Evolutionary conservation across 2,888 invertebrate species (phyloP).

Genomic region (Micropterix aruncella): DNA sequence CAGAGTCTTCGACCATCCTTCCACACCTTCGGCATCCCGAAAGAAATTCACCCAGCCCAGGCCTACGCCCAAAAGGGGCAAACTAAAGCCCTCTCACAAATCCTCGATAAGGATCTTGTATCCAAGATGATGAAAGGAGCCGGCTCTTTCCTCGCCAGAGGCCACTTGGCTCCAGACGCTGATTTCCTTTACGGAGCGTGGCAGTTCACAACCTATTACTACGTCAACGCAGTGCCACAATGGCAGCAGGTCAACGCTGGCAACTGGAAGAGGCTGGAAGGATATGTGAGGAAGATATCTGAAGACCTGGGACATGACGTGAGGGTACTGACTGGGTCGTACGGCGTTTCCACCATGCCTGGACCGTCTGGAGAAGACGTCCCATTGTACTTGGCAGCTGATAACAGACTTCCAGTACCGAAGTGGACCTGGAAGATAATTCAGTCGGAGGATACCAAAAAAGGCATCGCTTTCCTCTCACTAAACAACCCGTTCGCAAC

Average conservation of each 20-base stretch:
- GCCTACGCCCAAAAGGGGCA: slow-evolving; percentile 18
- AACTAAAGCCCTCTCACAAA: slow-evolving; percentile 16
- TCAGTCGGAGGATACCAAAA: slow-evolving; percentile 18
- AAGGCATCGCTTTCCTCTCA: slow-evolving; percentile 26
- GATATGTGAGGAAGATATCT: slow-evolving; percentile 20
- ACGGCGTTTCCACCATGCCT: slow-evolving; percentile 21
- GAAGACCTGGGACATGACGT: slow-evolving; percentile 17
- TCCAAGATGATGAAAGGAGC: slow-evolving; percentile 1
- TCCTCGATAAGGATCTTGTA: slow-evolving; percentile 15
- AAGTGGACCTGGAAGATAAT: slow-evolving; percentile 29
- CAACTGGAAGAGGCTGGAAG: slow-evolving; percentile 29
- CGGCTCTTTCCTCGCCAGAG: slow-evolving; percentile 22
- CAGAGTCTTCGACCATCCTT: slow-evolving; percentile 15
- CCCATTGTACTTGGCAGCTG: slow-evolving; percentile 21
- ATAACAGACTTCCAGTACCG: slow-evolving; percentile 22
- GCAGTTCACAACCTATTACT: slow-evolving; percentile 29
- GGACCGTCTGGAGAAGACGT: slow-evolving; percentile 17
- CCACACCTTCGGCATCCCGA: slow-evolving; percentile 15
- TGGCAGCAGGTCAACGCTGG: slow-evolving; percentile 31
- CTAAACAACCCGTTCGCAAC: slow-evolving; percentile 29
- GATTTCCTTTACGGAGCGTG: slow-evolving; percentile 28
- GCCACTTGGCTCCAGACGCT: slow-evolving; percentile 31
- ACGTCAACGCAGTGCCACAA: slow-evolving; percentile 29
- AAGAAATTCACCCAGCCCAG: slow-evolving; percentile 12
- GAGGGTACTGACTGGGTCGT: slow-evolving; percentile 24